These are phyloP conservation scores for Leucosticte australis DNA, from an alignment of 2,113 vertebrate genomes.

Conservation along the genomic window DNA sequence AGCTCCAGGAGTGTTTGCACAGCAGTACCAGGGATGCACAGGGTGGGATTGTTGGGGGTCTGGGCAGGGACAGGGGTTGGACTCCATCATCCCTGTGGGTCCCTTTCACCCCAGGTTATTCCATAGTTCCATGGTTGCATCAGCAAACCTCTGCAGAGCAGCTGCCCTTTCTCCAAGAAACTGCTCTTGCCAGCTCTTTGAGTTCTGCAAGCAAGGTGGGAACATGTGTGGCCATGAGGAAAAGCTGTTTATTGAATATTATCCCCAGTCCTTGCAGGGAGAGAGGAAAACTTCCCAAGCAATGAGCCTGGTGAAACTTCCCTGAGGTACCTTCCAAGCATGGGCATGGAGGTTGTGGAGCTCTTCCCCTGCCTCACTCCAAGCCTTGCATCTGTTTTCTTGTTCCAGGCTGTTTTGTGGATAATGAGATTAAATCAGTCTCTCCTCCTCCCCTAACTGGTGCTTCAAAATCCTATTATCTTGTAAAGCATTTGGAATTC, in stretches of 20 bases:
- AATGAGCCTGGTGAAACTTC: not conserved
- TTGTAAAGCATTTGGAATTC: not conserved
- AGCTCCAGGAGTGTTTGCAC: not conserved
- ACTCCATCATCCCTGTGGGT: not conserved
- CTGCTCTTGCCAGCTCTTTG: fast-evolving
- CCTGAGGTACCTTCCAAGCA: not conserved
- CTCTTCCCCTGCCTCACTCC: not conserved
- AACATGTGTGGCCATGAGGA: fast-evolving
- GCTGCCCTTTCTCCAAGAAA: not conserved
- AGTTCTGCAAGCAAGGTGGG: not conserved
- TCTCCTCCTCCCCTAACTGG: not conserved
- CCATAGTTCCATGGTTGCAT: not conserved
- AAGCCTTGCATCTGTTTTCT: not conserved
- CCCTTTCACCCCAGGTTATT: not conserved
- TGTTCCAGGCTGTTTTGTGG: not conserved
- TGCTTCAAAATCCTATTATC: constrained; percentile 36
- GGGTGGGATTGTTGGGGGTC: not conserved
- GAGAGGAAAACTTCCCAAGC: not conserved
- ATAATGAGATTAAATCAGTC: constrained; percentile 2
- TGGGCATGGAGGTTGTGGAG: fast-evolving
- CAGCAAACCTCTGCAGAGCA: not conserved
- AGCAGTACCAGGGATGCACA: fast-evolving
- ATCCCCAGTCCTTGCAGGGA: not conserved
- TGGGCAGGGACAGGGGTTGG: not conserved
- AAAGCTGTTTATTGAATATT: not conserved